Conservation (phyloP, 2,113 vertebrate species). For the Heterochromis multidens region DNA sequence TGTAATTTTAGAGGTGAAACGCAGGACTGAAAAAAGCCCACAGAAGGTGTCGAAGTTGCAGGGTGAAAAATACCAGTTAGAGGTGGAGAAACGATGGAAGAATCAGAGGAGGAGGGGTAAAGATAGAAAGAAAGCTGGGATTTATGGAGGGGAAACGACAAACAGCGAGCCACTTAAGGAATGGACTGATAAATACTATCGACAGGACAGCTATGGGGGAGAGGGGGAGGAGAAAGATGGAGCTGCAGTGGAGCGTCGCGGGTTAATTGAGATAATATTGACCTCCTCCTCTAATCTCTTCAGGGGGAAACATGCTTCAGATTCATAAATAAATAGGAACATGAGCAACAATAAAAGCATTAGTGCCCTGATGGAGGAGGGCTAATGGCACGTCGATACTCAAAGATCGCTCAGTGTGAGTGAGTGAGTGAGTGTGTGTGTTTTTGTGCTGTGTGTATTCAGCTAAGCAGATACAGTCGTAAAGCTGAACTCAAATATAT, state of each 20-base stretch:
- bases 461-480: background rate
- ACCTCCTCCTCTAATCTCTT: slow-evolving; percentile 79
- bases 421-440: background rate
- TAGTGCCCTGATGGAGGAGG: slow-evolving; percentile 74
- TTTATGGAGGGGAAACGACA: slow-evolving; percentile 28
- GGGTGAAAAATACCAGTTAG: background rate
- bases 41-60: background rate
- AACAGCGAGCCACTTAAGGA: slow-evolving; percentile 60
- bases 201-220: slow-evolving; percentile 60
- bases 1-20: background rate
- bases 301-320: slow-evolving; percentile 71
- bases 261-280: slow-evolving; percentile 88
- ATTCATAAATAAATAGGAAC: slow-evolving; percentile 74
- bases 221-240: slow-evolving; percentile 37
- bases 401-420: background rate
- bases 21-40: background rate
- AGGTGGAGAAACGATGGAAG: background rate
- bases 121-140: background rate
- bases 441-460: background rate
- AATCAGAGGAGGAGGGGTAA: background rate
- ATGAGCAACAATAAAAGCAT: slow-evolving; percentile 82
- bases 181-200: slow-evolving; percentile 75
- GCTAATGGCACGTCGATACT: slow-evolving; percentile 63
- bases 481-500: background rate
- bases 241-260: slow-evolving; percentile 64